Evolutionary conservation across 2,888 invertebrate genomes (phyloP).

Genomic region (Cosmorhoe ocellata): DNA sequence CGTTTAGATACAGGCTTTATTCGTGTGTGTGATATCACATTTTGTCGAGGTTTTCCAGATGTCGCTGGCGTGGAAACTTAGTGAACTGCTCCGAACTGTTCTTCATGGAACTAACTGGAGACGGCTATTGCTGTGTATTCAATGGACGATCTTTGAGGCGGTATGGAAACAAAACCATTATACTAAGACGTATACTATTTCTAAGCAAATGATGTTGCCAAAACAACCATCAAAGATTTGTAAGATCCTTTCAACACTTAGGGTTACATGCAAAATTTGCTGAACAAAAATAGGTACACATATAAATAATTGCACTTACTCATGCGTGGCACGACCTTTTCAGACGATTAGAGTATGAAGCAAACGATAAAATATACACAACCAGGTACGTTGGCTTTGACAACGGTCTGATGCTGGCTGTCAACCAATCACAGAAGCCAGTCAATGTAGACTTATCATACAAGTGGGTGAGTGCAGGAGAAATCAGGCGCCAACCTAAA

Average conservation of each 20-base stretch:
- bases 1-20: no score
- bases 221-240: no score
- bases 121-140: slow-evolving; percentile 82
- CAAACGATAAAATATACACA: slow-evolving; percentile 18
- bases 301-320: no score
- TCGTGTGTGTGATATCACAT: no score
- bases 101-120: slow-evolving; percentile 69
- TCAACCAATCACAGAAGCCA: slow-evolving; percentile 51
- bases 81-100: slow-evolving; percentile 72
- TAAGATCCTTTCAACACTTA: no score
- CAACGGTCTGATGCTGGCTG: slow-evolving; percentile 48
- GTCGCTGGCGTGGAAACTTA: slow-evolving; percentile 60
- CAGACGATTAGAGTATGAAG: slow-evolving; percentile 33
- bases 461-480: slow-evolving; percentile 65
- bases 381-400: slow-evolving; percentile 37
- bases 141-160: slow-evolving; percentile 64
- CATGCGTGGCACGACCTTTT: neutral
- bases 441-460: slow-evolving; percentile 52
- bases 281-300: no score
- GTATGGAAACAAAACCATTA: no score
- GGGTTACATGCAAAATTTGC: no score
- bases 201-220: no score
- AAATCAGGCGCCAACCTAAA: no score
- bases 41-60: no score
- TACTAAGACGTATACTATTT: no score